Base-by-base conservation (phyloP, 2,888 invertebrate genomes). In the Melinopterus prodromus region DNA sequence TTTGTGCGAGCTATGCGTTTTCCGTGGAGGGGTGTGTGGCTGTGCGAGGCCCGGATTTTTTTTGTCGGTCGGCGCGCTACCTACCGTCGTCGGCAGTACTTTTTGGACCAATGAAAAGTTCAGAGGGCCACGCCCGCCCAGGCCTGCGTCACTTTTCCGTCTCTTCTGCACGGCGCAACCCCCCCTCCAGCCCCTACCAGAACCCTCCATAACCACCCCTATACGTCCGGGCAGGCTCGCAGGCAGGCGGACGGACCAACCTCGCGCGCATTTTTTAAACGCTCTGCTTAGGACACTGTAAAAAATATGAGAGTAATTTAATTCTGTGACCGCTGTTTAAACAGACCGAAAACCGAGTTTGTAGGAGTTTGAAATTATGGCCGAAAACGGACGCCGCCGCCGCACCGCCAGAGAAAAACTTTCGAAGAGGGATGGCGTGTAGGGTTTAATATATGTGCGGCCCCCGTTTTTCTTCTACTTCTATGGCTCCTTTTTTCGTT, bases 281-380 rank as follows among this genome's bases (percentile, higher is more conserved):
- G 83, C 82, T 81, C 82, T 86, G 87, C 87, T 87, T 86, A 85
- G 87, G 87, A 87, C 87, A 87, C 87, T 86, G 88, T 87, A 87
- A 89, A 89, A 89, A 89, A 89, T 88, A 87, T 86, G 86, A 86
- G 87, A 86, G 88, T 88, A 88, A 89, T 89, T 89, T 88, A 88
- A 88, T 88, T 86, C 88, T 85, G 84, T 83, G 85, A 84, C 86
- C 87, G 86, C 87, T 88, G 87, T 88, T 88, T 87, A 87, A 88
- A 88, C 88, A 88, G 87, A 88, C 87, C 85, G 86, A 85, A 87
- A 88, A 88, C 87, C 87, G 85, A 87, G 87, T 86, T 86, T 86
- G 85, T 85, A 83, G 85, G 81, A 80, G 81, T 81, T 82, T 81
- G 83, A 84, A 83, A 84, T 84, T 84, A 84, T 84, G 81, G 82